These are phyloP conservation scores for Autographa pulchrina DNA, from an alignment of 2,888 invertebrate species.

Conservation along the genomic window DNA sequence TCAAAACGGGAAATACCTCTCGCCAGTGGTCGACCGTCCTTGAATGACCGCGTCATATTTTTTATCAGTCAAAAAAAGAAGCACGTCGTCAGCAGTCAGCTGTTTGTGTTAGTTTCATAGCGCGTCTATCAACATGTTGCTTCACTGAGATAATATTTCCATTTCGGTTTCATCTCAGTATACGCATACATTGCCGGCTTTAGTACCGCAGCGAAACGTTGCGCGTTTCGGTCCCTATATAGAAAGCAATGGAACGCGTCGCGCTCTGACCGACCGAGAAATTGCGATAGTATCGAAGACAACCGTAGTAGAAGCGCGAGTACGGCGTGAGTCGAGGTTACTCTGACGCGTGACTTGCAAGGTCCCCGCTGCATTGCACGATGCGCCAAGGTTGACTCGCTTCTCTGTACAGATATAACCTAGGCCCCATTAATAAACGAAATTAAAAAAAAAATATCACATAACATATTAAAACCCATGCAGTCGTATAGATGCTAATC, in stretches of 20 bases:
- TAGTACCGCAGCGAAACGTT: background rate
- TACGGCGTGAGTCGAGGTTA: conserved; percentile 88
- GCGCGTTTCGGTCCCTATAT: conserved; percentile 5
- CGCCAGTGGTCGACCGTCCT: conserved; percentile 83
- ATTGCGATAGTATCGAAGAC: conserved; percentile 68
- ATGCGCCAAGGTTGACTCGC: conserved; percentile 89
- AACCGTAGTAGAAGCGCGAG: conserved; percentile 79
- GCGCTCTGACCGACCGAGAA: conserved; percentile 45
- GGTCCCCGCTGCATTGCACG: conserved; percentile 89
- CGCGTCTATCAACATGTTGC: conserved; percentile 84
- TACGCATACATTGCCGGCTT: conserved; percentile 66
- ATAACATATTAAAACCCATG: conserved; percentile 26
- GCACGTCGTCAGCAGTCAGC: conserved; percentile 85
- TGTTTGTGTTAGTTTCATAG: conserved; percentile 85
- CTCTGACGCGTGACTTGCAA: conserved; percentile 90
- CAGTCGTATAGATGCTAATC: conserved; percentile 47
- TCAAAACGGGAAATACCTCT: conserved; percentile 83
- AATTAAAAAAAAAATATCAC: conserved; percentile 36
- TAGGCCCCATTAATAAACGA: conserved; percentile 65
- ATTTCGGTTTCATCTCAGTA: conserved; percentile 37
- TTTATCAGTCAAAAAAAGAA: conserved; percentile 85
- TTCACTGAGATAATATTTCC: conserved; percentile 61
- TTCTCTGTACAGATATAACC: conserved; percentile 78
- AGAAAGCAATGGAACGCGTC: conserved; percentile 73
- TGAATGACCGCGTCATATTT: conserved; percentile 87